phyloP scores from a whole-genome alignment of 2,797 vertebrate genomes.

The Protonibea diacanthus region DNA sequence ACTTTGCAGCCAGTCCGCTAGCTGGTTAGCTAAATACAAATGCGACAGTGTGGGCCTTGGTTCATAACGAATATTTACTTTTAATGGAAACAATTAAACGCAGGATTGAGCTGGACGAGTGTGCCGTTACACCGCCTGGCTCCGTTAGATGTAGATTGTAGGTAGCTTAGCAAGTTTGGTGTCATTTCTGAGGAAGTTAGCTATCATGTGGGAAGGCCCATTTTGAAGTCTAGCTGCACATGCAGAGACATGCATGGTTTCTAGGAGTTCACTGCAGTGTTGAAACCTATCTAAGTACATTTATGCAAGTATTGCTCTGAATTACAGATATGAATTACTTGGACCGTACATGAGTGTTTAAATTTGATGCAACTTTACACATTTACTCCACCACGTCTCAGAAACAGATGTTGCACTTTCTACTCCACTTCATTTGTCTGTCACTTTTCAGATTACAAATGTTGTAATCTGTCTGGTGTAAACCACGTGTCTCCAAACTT shows the following conservation, averaged over 20 bases:
- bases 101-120: neutral
- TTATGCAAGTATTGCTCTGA: no score
- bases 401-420: no score
- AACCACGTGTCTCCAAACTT: no score
- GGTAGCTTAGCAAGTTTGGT: slow-evolving; percentile 12
- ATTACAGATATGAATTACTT: no score
- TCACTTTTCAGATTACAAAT: no score
- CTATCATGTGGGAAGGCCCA: slow-evolving; percentile 72
- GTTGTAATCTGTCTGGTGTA: no score
- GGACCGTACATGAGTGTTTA: no score
- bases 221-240: slow-evolving; percentile 45
- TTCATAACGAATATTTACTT: slow-evolving; percentile 5
- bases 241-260: slow-evolving; percentile 44
- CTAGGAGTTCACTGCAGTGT: neutral
- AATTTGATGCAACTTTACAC: no score
- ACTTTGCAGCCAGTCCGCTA: slow-evolving; percentile 59
- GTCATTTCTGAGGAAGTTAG: slow-evolving; percentile 48
- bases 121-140: neutral
- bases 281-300: no score
- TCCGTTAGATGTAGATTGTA: neutral
- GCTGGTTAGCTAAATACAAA: slow-evolving; percentile 60
- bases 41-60: slow-evolving; percentile 63
- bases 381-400: no score
- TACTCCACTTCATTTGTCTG: no score
- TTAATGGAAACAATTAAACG: neutral